Percentiles rank a stretch among this genome's conserved stretches.
These are phyloP conservation scores for Protosalanx chinensis DNA, from an alignment of 2,797 vertebrate species.

Conservation along the genomic window DNA sequence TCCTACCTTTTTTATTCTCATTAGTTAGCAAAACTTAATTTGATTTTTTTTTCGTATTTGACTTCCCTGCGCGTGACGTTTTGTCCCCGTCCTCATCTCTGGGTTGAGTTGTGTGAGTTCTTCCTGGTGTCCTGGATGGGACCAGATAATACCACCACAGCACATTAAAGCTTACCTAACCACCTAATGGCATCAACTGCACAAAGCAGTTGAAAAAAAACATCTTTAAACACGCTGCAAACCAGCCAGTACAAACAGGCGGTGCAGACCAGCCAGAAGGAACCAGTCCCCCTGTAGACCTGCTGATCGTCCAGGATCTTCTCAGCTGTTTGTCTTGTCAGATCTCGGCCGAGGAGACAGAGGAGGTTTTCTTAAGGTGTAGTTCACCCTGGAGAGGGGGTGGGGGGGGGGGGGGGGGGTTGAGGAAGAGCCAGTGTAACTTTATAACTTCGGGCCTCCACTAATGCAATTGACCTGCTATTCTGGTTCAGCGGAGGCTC, in stretches of 20 bases:
- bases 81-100: constrained; percentile 30
- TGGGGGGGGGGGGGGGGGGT: constrained; percentile 25
- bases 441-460: constrained; percentile 64
- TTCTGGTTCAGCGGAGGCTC: constrained; percentile 66
- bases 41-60: background rate
- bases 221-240: constrained; percentile 41
- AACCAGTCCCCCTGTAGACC: background rate
- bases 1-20: background rate
- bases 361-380: constrained; percentile 41
- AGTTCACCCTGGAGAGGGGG: constrained; percentile 34
- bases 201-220: constrained; percentile 40
- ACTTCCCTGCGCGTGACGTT: constrained; percentile 35
- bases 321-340: background rate
- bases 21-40: constrained; percentile 29
- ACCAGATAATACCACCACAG: constrained; percentile 39
- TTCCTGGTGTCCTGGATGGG: constrained; percentile 41
- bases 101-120: constrained; percentile 37
- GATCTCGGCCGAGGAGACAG: background rate
- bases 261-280: constrained; percentile 34
- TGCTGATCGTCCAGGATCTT: constrained; percentile 8
- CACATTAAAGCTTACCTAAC: constrained; percentile 65
- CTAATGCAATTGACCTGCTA: constrained; percentile 75
- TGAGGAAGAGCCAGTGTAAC: constrained; percentile 55
- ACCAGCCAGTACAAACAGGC: constrained; percentile 10
- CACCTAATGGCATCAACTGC: constrained; percentile 47